Base-by-base conservation (phyloP, 2,797 vertebrate genomes). In the Hyperoplus lanceolatus region DNA sequence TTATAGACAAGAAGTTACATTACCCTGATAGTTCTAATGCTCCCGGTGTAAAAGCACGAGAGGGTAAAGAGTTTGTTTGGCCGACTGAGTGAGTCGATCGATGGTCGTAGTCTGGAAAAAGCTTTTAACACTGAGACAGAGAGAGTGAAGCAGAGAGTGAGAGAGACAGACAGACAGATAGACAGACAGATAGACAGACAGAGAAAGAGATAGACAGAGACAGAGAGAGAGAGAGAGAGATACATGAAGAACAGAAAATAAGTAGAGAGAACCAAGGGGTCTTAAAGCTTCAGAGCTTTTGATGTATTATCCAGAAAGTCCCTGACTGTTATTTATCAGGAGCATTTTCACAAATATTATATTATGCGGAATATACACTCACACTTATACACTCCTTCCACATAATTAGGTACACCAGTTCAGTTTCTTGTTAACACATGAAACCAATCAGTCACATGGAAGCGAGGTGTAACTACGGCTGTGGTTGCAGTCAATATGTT, bases 41-140 rank as follows among this genome's bases (percentile, higher is more conserved):
- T 15, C 66, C 8, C 10, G 12, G 0, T 11, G 18, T 66, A 50
- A 56, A 54, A 77, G 46, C n/a, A 16, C 41, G 1, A 51, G 46
- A 60, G 58, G 12, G 43, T 36, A 29, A 39, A 66, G 50, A 12
- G 21, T 51, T 38, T 61, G 53, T 46, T 77, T 58, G 15, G 0
- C 21, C 0, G 57, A 0, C 60, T 82, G 73, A 87, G 76, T 82
- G 74, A 82, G 63, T 77, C 36, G 45, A 89, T 90, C 62, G 70
- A 89, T 84, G 10, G 56, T 62, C 45, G 62, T 48, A 5, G 69
- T 79, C 75, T 83, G 76, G 41, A 45, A 88, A 67, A 80, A 70
- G 76, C 84, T 89, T 87, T 89, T 82, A 88, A 63, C 75, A 60
- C 48, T 51, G 78, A 83, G 80, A 83, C 69, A 60, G 66, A 51